A percentile compares a stretch with the other conserved stretches of the same genome.
phyloP scores from a whole-genome alignment of 2,113 vertebrate genomes.

The Tringa solitaria region DNA sequence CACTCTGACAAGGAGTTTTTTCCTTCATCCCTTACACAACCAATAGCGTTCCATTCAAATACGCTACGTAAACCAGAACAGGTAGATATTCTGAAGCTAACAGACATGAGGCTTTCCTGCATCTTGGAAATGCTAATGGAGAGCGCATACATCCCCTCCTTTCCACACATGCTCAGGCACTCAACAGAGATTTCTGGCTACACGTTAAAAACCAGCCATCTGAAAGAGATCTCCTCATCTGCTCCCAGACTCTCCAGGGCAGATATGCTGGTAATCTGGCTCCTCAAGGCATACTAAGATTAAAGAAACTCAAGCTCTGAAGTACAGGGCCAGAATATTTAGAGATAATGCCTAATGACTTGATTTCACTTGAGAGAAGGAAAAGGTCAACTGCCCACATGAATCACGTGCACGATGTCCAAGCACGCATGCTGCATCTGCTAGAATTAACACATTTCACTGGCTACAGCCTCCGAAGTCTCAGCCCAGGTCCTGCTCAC shows the following conservation, averaged over 20 bases:
- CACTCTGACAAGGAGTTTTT: neutral
- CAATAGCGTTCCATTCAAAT: neutral
- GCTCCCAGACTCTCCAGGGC: neutral
- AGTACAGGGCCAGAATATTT: neutral
- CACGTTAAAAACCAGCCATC: neutral
- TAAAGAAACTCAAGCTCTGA: neutral
- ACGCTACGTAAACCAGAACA: neutral
- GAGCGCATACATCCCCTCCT: neutral
- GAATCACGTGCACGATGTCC: fast-evolving
- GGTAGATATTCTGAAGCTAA: neutral
- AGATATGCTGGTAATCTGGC: neutral
- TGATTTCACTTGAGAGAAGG: conserved; percentile 31
- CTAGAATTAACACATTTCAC: neutral
- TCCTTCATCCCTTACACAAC: neutral
- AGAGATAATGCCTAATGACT: neutral
- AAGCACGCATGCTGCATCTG: neutral
- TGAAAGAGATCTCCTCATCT: neutral
- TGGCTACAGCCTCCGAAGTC: neutral
- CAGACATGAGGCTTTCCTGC: neutral
- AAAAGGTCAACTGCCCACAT: neutral
- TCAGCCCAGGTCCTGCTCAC: neutral
- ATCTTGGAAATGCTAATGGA: neutral
- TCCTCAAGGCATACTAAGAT: neutral
- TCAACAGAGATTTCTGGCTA: neutral
- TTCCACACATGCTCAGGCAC: neutral